Evolutionary conservation across 2,888 invertebrate genomes (phyloP).

Genomic region (Agrenia bidenticulata): DNA sequence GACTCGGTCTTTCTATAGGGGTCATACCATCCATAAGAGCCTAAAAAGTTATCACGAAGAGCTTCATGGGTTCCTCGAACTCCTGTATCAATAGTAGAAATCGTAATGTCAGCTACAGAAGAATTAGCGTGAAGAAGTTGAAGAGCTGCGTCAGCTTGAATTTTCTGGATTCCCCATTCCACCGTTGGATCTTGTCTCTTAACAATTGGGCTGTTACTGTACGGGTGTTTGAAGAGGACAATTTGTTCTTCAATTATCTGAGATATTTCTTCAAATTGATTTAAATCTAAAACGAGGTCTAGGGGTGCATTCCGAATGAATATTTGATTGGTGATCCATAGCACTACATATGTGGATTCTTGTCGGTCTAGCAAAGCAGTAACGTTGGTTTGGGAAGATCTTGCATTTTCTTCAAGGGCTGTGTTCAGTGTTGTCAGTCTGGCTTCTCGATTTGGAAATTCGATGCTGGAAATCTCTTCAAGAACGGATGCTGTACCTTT

Average conservation of each 20-base stretch:
- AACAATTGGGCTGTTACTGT: background rate
- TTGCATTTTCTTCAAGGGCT: constrained; percentile 22
- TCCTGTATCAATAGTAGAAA: constrained; percentile 35
- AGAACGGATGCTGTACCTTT: constrained; percentile 14
- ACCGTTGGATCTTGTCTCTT: background rate
- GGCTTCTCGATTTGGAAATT: constrained; percentile 17
- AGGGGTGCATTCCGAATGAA: background rate
- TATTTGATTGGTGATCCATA: constrained; percentile 27
- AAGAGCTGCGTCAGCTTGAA: constrained; percentile 12
- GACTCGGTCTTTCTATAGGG: background rate
- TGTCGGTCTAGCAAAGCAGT: background rate
- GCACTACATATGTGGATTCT: background rate
- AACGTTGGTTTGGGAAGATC: constrained; percentile 20
- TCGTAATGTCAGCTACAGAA: constrained; percentile 14
- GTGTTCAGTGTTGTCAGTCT: constrained; percentile 21
- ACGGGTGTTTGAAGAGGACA: background rate
- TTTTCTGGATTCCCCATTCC: constrained; percentile 29
- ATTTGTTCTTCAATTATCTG: background rate
- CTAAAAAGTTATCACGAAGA: constrained; percentile 6
- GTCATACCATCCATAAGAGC: constrained; percentile 29
- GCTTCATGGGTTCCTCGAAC: constrained; percentile 31
- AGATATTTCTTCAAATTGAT: constrained; percentile 2
- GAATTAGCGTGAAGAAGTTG: background rate
- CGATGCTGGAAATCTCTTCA: constrained; percentile 3
- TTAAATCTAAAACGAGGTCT: background rate